Conservation (phyloP, 2,797 vertebrate species). For the Amblyopsis hoosieri region DNA sequence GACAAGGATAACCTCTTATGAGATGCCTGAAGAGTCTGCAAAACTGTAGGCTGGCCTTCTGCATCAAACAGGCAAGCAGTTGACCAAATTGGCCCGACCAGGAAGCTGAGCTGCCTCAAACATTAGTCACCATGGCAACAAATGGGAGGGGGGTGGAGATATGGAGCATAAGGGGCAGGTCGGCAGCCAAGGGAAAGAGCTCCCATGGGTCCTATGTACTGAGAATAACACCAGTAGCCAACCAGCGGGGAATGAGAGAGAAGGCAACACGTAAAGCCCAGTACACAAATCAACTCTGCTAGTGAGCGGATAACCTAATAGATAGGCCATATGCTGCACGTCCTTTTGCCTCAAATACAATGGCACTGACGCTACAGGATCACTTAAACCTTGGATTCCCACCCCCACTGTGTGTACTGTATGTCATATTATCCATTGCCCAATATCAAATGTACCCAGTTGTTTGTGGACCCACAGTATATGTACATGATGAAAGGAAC, state of each 20-base stretch:
- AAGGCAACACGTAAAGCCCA: conserved; percentile 36
- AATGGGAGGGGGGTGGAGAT: conserved; percentile 61
- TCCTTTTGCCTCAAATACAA: too few species aligned
- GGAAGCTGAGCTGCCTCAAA: conserved; percentile 60
- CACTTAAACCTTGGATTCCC: too few species aligned
- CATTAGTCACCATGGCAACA: conserved; percentile 73
- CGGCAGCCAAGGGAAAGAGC: conserved; percentile 5
- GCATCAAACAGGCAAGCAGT: conserved; percentile 49
- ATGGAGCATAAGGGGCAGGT: conserved; percentile 51
- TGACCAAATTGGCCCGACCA: conserved; percentile 53
- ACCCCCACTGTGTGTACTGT: too few species aligned
- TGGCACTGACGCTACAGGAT: too few species aligned
- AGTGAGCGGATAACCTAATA: background rate
- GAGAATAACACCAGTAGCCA: conserved; percentile 59
- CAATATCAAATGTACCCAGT: background rate
- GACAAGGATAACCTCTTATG: conserved; percentile 35
- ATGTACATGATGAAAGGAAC: background rate
- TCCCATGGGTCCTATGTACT: conserved; percentile 68
- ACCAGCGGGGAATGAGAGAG: conserved; percentile 41
- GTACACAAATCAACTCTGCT: conserved; percentile 38
- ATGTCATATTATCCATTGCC: too few species aligned
- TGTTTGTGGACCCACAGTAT: background rate
- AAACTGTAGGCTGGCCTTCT: conserved; percentile 61
- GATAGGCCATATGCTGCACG: background rate
- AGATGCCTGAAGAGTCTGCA: conserved; percentile 53